Conservation (phyloP, 1,140 invertebrate genomes). For the Subanguina moxae region DNA sequence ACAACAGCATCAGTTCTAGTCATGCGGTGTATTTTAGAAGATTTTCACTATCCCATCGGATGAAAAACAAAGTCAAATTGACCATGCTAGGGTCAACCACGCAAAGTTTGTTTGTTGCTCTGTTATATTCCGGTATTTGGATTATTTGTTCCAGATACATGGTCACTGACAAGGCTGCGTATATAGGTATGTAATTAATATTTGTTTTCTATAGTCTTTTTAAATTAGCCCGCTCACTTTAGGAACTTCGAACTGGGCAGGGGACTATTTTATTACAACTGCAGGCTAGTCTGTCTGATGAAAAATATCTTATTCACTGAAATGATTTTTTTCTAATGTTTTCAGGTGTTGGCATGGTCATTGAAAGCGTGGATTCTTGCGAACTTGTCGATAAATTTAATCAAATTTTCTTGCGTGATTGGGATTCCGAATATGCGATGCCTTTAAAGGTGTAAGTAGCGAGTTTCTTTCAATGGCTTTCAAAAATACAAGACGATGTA, state of each 20-base stretch:
- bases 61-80: constrained; percentile 74
- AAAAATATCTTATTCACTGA: constrained; percentile 14
- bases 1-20: too few species aligned
- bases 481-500: too few species aligned
- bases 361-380: neutral
- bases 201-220: too few species aligned
- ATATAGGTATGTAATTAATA: constrained; percentile 70
- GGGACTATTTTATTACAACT: constrained; percentile 87
- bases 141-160: constrained; percentile 77
- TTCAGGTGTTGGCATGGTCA: neutral
- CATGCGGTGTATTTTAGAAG: constrained; percentile 60
- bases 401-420: constrained; percentile 51
- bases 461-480: too few species aligned
- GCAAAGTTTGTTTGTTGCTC: constrained; percentile 63
- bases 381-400: constrained; percentile 32
- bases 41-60: constrained; percentile 63
- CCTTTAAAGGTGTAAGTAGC: neutral
- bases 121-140: neutral
- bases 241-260: constrained; percentile 90
- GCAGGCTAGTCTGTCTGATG: constrained; percentile 71
- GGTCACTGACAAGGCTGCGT: constrained; percentile 87
- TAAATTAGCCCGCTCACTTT: neutral
- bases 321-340: neutral
- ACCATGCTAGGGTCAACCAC: constrained; percentile 85
- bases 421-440: constrained; percentile 44